Evolutionary conservation across 2,888 invertebrate genomes (phyloP).

Genomic region (Saturnia japonica): DNA sequence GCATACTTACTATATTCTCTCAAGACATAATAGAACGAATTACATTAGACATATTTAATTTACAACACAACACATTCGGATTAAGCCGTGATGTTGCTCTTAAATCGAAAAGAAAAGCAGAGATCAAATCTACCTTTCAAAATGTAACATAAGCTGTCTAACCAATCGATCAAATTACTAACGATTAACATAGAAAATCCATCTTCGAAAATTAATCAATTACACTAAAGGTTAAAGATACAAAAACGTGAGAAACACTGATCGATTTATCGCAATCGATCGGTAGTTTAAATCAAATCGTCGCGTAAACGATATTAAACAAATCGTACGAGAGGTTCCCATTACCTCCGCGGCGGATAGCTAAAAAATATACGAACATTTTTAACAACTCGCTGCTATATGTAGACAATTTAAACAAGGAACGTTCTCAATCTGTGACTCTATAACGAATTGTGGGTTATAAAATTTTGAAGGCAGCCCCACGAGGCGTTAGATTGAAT

Average conservation of each 20-base stretch:
- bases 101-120: slow-evolving; percentile 15
- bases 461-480: slow-evolving; percentile 59
- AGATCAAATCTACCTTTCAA: slow-evolving; percentile 16
- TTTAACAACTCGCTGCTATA: slow-evolving; percentile 38
- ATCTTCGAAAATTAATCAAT: slow-evolving; percentile 65
- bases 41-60: neutral
- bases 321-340: slow-evolving; percentile 62
- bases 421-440: slow-evolving; percentile 47
- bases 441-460: slow-evolving; percentile 55
- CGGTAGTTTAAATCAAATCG: slow-evolving; percentile 73
- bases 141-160: slow-evolving; percentile 29
- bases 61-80: neutral
- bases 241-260: slow-evolving; percentile 78
- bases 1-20: no score
- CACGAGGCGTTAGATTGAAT: slow-evolving; percentile 62
- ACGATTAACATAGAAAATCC: slow-evolving; percentile 52
- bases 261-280: slow-evolving; percentile 60
- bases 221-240: slow-evolving; percentile 68
- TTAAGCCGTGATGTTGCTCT: slow-evolving; percentile 12
- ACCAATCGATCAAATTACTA: slow-evolving; percentile 36
- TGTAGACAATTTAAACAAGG: slow-evolving; percentile 32
- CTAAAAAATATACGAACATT: slow-evolving; percentile 39
- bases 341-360: slow-evolving; percentile 45
- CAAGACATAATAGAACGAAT: no score
- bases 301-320: slow-evolving; percentile 66